Conservation (phyloP, 30 jellyfish, hydroid and myxozoan species). For the Hydractinia echinata region DNA sequence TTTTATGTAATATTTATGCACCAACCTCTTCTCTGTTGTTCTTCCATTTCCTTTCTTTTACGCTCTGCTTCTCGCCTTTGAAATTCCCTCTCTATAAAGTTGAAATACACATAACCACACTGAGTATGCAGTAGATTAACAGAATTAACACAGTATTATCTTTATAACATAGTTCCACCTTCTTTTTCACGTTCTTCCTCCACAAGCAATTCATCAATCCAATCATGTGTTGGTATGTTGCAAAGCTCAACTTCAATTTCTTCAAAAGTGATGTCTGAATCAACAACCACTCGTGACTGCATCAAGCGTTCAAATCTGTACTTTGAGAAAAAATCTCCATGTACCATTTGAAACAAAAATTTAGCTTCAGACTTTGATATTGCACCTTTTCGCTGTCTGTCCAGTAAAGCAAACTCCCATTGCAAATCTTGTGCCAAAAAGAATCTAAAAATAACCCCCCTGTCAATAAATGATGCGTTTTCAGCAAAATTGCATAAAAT, state of each 20-base stretch:
- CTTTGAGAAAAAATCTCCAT: slow-evolving; percentile 73
- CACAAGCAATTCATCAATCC: slow-evolving; percentile 68
- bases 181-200: slow-evolving; percentile 60
- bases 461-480: too few species aligned
- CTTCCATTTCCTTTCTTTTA: slow-evolving; percentile 32
- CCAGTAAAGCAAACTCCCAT: slow-evolving; percentile 87
- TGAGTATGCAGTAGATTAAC: not conserved
- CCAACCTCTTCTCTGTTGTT: slow-evolving; percentile 21
- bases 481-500: too few species aligned
- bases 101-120: not conserved
- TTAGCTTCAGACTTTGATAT: slow-evolving; percentile 54
- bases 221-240: slow-evolving; percentile 65
- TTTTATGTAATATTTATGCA: too few species aligned
- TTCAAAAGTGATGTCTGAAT: slow-evolving; percentile 49
- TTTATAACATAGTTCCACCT: slow-evolving; percentile 20
- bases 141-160: not conserved
- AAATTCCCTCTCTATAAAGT: slow-evolving; percentile 45
- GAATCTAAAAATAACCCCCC: slow-evolving; percentile 13
- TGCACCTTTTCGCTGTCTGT: slow-evolving; percentile 62
- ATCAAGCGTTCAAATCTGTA: slow-evolving; percentile 57
- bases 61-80: slow-evolving; percentile 36
- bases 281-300: slow-evolving; percentile 46
- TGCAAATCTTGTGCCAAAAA: slow-evolving; percentile 64
- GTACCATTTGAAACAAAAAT: slow-evolving; percentile 64
- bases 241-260: slow-evolving; percentile 90